These are phyloP conservation scores for Triops cancriformis DNA, from an alignment of 1,140 invertebrate genomes.

Conservation along the genomic window DNA sequence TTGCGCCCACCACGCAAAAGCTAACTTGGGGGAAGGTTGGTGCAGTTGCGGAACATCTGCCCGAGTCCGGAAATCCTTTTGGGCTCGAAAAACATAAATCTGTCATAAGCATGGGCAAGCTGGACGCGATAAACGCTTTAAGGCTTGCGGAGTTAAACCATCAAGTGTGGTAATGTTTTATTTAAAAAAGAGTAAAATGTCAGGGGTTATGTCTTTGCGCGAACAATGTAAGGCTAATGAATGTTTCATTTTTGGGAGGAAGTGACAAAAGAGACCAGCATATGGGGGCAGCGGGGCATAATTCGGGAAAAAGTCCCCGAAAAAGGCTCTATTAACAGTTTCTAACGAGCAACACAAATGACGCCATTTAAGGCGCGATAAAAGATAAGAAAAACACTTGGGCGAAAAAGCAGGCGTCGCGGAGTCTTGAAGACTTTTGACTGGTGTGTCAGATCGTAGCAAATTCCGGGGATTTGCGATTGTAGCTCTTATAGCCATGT, in stretches of 20 bases:
- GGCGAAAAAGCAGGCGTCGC: neutral
- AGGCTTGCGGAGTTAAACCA: neutral
- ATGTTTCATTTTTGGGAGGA: neutral
- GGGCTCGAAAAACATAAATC: neutral
- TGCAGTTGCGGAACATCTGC: conserved; percentile 2
- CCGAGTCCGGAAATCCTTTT: neutral
- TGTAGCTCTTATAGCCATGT: too few species aligned
- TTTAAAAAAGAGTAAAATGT: neutral
- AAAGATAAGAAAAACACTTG: neutral
- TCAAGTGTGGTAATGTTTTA: neutral
- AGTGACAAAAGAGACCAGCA: neutral
- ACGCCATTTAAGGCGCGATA: neutral
- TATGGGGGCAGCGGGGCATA: neutral
- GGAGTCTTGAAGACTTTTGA: neutral
- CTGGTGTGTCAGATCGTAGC: too few species aligned
- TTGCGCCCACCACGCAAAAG: neutral
- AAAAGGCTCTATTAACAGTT: neutral
- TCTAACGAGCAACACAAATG: neutral
- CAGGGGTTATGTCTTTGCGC: neutral
- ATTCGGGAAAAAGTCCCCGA: neutral
- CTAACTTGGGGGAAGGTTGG: neutral
- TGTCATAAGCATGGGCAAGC: neutral
- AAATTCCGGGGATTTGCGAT: too few species aligned
- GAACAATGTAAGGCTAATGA: neutral
- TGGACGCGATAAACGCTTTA: neutral